These are phyloP conservation scores for Drosophila arizonae DNA, from an alignment of 1,140 invertebrate species.

Conservation along the genomic window DNA sequence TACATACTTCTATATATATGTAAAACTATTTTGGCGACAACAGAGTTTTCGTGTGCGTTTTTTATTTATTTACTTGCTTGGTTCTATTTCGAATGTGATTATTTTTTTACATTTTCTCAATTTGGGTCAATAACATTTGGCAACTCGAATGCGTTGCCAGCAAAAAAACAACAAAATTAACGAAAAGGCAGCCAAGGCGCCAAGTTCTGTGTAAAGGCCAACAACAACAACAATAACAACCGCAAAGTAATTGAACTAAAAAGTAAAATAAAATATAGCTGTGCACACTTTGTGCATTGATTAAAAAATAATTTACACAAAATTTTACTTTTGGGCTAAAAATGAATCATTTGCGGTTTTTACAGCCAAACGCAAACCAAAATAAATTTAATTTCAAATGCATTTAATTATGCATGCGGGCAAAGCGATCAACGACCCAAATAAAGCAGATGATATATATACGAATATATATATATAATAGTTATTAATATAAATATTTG, in stretches of 20 bases:
- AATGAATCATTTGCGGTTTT: conserved; percentile 22
- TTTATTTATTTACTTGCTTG: conserved; percentile 41
- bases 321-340: conserved; percentile 44
- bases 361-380: conserved; percentile 3
- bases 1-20: background rate
- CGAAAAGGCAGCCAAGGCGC: conserved; percentile 60
- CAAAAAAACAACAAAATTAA: conserved; percentile 25
- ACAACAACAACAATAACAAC: conserved; percentile 25
- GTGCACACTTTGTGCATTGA: conserved; percentile 57
- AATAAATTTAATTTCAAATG: conserved; percentile 26
- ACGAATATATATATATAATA: background rate
- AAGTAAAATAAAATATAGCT: conserved; percentile 36
- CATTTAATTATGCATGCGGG: conserved; percentile 36
- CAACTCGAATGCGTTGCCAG: conserved; percentile 67
- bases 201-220: conserved; percentile 67
- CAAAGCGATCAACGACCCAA: conserved; percentile 22
- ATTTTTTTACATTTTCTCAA: conserved; percentile 47
- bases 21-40: conserved; percentile 19
- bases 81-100: conserved; percentile 62
- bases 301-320: conserved; percentile 72
- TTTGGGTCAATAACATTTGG: conserved; percentile 80
- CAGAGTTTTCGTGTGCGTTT: conserved; percentile 7
- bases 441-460: background rate
- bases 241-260: conserved; percentile 44
- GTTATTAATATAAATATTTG: conserved; percentile 15